Percentiles rank a stretch among this genome's conserved stretches.
Evolutionary conservation across 2,797 vertebrate genomes (phyloP).

Genomic region (Enteromius thamalakanensis): DNA sequence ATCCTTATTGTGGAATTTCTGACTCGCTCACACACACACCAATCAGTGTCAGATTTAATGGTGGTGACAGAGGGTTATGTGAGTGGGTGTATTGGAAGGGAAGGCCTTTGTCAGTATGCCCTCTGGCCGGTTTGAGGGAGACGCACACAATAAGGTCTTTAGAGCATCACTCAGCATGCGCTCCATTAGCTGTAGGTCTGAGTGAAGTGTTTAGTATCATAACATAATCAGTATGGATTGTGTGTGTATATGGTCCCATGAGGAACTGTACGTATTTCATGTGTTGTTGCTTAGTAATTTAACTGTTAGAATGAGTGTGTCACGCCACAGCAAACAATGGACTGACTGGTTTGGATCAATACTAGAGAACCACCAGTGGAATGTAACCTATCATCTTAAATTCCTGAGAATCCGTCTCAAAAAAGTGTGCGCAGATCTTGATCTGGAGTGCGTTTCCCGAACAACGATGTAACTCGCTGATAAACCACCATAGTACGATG

Average conservation of each 20-base stretch:
- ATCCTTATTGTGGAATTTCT: constrained; percentile 42
- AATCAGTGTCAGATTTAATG: constrained; percentile 55
- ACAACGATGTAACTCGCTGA: too few relatives aligned
- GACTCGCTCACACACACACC: constrained; percentile 8
- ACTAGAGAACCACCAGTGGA: constrained; percentile 33
- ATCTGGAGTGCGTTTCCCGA: not conserved
- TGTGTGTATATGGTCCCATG: constrained; percentile 6
- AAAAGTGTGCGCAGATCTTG: not conserved
- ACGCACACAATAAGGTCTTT: constrained; percentile 47
- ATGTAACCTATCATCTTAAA: constrained; percentile 41
- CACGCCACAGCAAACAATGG: not conserved
- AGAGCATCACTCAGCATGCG: constrained; percentile 54
- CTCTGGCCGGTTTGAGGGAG: constrained; percentile 44
- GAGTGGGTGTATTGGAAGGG: constrained; percentile 49
- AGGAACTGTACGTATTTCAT: not conserved
- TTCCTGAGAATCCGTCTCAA: constrained; percentile 39
- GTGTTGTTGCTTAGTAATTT: constrained; percentile 8
- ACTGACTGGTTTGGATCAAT: constrained; percentile 42
- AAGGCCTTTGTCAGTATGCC: constrained; percentile 49
- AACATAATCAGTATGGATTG: constrained; percentile 26
- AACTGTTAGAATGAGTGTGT: not conserved
- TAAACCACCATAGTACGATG: too few relatives aligned
- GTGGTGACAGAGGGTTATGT: constrained; percentile 55
- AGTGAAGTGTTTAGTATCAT: constrained; percentile 46
- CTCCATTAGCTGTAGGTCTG: constrained; percentile 51